Base-by-base conservation (phyloP, 2,113 vertebrate species). In the Tricholaema leucomelas region DNA sequence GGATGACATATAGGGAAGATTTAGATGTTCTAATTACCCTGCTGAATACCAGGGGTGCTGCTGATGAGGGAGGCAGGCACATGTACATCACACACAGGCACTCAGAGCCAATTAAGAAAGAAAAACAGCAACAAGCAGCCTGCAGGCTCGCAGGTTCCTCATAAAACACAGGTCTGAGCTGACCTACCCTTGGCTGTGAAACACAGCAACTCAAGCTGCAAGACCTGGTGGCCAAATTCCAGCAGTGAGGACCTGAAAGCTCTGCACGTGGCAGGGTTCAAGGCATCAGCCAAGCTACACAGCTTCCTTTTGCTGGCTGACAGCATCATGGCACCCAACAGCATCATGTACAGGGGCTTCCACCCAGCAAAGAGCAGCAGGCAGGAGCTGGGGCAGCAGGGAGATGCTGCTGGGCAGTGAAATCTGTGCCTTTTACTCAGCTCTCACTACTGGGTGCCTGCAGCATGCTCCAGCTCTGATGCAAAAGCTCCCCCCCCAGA, bases 1-100 rank as follows among this genome's bases (percentile, higher is more conserved):
- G 88, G 77, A 38, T 94, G 92, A 58, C 88, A 93, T 75, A 5
- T 5, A 93, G 88, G 91, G 67, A 91, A 92, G 94, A 95, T 91
- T 92, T 88, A 94, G 94, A 90, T 90, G 90, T 92, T 88, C 92
- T 96, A 96, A 96, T 96, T 95, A 94, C 87, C 80, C 65, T 1
- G 40, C 91, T 79, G 92, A 93, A 31, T 89, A 70, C 44, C 87
- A 86, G 88, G 92, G 94, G 93, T 87, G 95, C 90, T 87, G 94
- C 87, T 87, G 95, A 92, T 81, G 90, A 93, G 93, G 92, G 93
- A 92, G 92, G 95, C 95, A 89, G 91, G 93, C 84, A 79, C 90
- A 88, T 36, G 69, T 60, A 84, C 82, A 94, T 60, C 93, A 78
- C 95, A 91, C 85, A 81, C 10, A 14, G 20, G 1, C 88, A 28